Evolutionary conservation across 2,113 vertebrate species (phyloP).

Genomic region (Gymnogyps californianus): DNA sequence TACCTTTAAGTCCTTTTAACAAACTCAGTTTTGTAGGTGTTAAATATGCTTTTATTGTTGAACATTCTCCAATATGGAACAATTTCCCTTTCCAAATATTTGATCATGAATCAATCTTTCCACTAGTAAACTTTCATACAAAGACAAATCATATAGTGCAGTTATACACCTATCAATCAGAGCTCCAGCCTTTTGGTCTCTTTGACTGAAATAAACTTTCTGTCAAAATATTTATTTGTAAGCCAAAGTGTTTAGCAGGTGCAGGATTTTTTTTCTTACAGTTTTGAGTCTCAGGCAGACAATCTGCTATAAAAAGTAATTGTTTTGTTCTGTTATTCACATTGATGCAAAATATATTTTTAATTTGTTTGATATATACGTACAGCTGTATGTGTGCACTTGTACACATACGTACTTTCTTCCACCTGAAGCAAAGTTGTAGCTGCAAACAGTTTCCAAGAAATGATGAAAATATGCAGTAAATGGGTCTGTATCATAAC

Average conservation of each 20-base stretch:
- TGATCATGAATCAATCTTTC: background rate
- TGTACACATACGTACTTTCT: background rate
- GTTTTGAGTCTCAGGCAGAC: background rate
- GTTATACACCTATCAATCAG: background rate
- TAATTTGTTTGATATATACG: background rate
- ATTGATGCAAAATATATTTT: background rate
- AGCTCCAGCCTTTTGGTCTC: background rate
- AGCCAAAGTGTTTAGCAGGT: background rate
- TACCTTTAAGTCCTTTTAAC: background rate
- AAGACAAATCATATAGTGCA: background rate
- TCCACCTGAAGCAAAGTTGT: background rate
- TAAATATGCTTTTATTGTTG: background rate
- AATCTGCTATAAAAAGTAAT: background rate
- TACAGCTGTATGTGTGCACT: background rate
- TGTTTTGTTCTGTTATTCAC: background rate
- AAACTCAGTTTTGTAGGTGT: background rate
- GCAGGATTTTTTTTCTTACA: background rate
- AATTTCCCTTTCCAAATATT: background rate
- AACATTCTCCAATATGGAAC: background rate
- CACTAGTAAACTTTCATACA: background rate
- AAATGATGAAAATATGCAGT: background rate
- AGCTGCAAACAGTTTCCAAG: background rate
- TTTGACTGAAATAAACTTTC: constrained; percentile 6
- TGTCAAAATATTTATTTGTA: constrained; percentile 15
- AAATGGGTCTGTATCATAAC: background rate